These are phyloP conservation scores for Cydia fagiglandana DNA, from an alignment of 1,140 invertebrate genomes.

Conservation along the genomic window DNA sequence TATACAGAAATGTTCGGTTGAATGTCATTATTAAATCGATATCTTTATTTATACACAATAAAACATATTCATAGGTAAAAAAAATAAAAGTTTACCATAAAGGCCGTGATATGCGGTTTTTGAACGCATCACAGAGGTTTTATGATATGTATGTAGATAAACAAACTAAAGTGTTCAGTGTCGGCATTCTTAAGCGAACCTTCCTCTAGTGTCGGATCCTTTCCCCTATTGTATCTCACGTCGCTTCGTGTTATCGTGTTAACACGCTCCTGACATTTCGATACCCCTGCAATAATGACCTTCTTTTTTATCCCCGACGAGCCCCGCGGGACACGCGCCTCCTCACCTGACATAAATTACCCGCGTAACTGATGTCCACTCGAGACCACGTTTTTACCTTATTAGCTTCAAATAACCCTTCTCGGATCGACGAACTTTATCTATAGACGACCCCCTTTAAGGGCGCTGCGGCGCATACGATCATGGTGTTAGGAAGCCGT, in stretches of 20 bases:
- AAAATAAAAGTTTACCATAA: no score
- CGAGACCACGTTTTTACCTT: background rate
- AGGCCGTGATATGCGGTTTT: no score
- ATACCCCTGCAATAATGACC: constrained; percentile 13
- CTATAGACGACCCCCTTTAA: background rate
- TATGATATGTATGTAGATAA: no score
- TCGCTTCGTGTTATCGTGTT: background rate
- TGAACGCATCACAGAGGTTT: no score
- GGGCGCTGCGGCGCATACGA: background rate
- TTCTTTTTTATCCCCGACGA: background rate
- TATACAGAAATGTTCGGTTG: no score
- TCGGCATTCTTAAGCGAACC: background rate
- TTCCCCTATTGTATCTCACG: background rate
- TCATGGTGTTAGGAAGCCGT: background rate
- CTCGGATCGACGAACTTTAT: constrained; percentile 13
- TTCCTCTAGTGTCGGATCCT: background rate
- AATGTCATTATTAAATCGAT: no score
- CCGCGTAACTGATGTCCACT: constrained; percentile 20
- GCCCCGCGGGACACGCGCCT: background rate
- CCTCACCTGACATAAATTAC: constrained; percentile 21
- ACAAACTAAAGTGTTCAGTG: no score
- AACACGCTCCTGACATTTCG: constrained; percentile 8
- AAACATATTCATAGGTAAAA: no score
- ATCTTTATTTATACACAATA: no score
- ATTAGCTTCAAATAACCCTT: constrained; percentile 26